These are phyloP conservation scores for Eledona agricola DNA, from an alignment of 2,888 invertebrate genomes.

Conservation along the genomic window DNA sequence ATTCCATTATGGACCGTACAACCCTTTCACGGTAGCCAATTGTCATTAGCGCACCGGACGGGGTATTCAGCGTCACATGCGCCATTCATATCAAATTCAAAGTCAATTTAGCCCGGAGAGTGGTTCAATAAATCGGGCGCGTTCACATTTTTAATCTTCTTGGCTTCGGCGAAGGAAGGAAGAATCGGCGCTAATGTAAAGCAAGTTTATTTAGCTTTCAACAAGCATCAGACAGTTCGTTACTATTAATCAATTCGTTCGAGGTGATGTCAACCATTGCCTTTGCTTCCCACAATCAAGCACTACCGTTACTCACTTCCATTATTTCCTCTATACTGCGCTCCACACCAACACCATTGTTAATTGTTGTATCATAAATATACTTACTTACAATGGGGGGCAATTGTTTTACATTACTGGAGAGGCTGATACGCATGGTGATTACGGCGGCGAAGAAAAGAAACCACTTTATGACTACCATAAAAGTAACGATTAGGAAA, in stretches of 20 bases:
- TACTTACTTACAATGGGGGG: slow-evolving; percentile 39
- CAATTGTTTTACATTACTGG: slow-evolving; percentile 40
- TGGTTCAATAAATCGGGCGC: slow-evolving; percentile 56
- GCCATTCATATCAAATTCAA: slow-evolving; percentile 59
- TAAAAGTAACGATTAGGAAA: slow-evolving; percentile 53
- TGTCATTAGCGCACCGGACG: slow-evolving; percentile 59
- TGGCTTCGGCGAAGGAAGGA: slow-evolving; percentile 8
- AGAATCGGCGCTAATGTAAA: slow-evolving; percentile 25
- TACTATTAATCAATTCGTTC: slow-evolving; percentile 43
- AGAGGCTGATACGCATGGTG: slow-evolving; percentile 48
- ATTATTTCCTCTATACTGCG: slow-evolving; percentile 43
- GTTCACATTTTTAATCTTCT: slow-evolving; percentile 23
- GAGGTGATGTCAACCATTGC: slow-evolving; percentile 42
- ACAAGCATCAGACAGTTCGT: slow-evolving; percentile 32
- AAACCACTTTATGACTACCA: slow-evolving; percentile 52
- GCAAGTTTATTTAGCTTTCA: slow-evolving; percentile 34
- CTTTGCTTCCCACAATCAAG: slow-evolving; percentile 45
- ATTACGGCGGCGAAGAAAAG: slow-evolving; percentile 50
- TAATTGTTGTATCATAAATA: slow-evolving; percentile 50
- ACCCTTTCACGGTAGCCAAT: slow-evolving; percentile 59
- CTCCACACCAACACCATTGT: slow-evolving; percentile 43
- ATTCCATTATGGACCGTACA: slow-evolving; percentile 56
- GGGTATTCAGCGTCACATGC: slow-evolving; percentile 53
- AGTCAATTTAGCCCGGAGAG: slow-evolving; percentile 56
- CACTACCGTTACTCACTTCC: slow-evolving; percentile 44